These are phyloP conservation scores for Otolemur crassicaudatus DNA, from an alignment of 2,797 vertebrate genomes.

Conservation along the genomic window DNA sequence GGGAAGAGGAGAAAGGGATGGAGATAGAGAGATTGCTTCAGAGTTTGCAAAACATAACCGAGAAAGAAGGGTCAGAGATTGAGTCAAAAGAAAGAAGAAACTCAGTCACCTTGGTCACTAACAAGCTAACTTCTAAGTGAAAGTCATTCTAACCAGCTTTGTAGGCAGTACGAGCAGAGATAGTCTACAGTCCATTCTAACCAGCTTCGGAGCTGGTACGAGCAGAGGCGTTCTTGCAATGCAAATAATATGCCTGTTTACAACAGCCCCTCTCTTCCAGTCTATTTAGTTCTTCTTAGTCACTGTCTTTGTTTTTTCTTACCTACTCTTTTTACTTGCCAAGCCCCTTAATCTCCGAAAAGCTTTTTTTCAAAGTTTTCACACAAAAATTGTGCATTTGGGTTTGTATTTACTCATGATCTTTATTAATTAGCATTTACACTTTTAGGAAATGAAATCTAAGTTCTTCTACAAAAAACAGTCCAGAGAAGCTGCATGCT, in stretches of 20 bases:
- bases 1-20: neutral
- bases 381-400: slow-evolving; percentile 4
- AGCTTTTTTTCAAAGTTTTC: slow-evolving; percentile 26
- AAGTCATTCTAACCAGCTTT: neutral
- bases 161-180: neutral
- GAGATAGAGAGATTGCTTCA: neutral
- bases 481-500: neutral
- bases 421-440: neutral
- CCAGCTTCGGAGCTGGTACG: too few species aligned
- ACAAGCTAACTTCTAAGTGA: neutral
- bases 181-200: neutral
- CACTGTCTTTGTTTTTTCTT: neutral
- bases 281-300: neutral
- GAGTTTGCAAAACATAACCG: neutral
- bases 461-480: neutral
- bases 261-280: neutral
- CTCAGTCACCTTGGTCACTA: neutral
- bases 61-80: neutral
- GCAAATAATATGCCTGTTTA: neutral
- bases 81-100: neutral
- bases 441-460: neutral
- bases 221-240: neutral
- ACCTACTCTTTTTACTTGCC: neutral
- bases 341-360: slow-evolving; percentile 6
- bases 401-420: neutral